A percentile compares a stretch with the other conserved stretches of the same genome.
phyloP scores from a whole-genome alignment of 2,797 vertebrate genomes.

The Rhinoraja longicauda region DNA sequence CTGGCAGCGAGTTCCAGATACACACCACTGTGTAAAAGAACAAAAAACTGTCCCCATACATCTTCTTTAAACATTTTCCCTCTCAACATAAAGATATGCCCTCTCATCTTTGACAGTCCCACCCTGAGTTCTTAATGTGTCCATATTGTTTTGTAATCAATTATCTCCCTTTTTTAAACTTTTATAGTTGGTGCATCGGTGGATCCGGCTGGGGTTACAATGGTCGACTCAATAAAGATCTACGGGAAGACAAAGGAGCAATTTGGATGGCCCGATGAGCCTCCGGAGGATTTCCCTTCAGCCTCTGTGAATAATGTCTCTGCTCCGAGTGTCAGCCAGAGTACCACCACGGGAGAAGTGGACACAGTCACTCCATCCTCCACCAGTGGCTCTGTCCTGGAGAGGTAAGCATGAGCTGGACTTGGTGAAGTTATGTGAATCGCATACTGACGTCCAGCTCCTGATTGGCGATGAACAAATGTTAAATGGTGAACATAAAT shows the following conservation, averaged over 20 bases:
- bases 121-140: too few relatives aligned
- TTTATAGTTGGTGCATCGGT: constrained; percentile 86
- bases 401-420: constrained; percentile 70
- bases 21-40: too few relatives aligned
- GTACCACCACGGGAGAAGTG: constrained; percentile 75
- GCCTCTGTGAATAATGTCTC: constrained; percentile 90
- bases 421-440: neutral
- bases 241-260: constrained; percentile 98
- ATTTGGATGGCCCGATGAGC: constrained; percentile 97
- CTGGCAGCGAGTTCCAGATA: too few relatives aligned
- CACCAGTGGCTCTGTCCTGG: constrained; percentile 77
- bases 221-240: constrained; percentile 95
- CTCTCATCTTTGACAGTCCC: too few relatives aligned
- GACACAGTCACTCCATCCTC: constrained; percentile 73
- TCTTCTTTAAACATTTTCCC: too few relatives aligned
- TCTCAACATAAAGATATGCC: too few relatives aligned
- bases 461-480: constrained; percentile 27
- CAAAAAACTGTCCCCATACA: too few relatives aligned
- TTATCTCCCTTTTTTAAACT: neutral
- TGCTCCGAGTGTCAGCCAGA: constrained; percentile 85
- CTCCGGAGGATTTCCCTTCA: constrained; percentile 89
- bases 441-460: neutral
- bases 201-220: constrained; percentile 96
- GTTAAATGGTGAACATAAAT: neutral
- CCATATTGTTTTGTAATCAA: neutral